phyloP scores from a whole-genome alignment of 2,113 vertebrate genomes.

The Mobula hypostoma region DNA sequence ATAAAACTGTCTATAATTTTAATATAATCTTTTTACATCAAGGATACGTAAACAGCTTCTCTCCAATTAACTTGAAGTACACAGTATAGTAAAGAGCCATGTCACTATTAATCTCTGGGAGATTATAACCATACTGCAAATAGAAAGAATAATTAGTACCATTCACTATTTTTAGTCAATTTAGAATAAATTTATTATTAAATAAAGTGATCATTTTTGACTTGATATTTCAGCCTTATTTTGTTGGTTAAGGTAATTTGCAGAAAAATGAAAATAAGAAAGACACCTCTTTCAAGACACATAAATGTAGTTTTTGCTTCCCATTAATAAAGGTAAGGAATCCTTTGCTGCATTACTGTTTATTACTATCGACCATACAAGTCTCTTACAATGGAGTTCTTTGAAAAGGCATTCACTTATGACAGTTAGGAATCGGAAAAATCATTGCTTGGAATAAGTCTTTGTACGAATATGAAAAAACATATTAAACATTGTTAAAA shows the following conservation, averaged over 20 bases:
- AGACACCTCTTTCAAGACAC: background rate
- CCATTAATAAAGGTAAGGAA: background rate
- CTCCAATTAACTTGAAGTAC: constrained; percentile 71
- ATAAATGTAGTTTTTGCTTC: too few relatives aligned
- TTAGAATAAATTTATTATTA: background rate
- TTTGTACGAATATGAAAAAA: background rate
- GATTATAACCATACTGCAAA: constrained; percentile 78
- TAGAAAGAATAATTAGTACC: constrained; percentile 33
- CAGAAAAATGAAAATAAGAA: background rate
- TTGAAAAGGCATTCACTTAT: background rate
- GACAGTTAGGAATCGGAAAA: background rate
- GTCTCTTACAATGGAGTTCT: background rate
- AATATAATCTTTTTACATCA: constrained; percentile 37
- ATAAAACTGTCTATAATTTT: background rate
- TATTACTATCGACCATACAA: background rate
- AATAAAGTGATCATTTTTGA: too few relatives aligned
- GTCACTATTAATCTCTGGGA: constrained; percentile 61
- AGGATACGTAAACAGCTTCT: constrained; percentile 79
- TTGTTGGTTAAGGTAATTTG: background rate
- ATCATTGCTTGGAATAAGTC: background rate
- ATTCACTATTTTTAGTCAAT: background rate
- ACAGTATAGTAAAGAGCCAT: constrained; percentile 66
- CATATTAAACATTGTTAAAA: background rate
- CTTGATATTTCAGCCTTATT: background rate
- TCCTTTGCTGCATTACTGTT: background rate